Conservation (phyloP, 1,140 invertebrate species). For the Triops longicaudatus region DNA sequence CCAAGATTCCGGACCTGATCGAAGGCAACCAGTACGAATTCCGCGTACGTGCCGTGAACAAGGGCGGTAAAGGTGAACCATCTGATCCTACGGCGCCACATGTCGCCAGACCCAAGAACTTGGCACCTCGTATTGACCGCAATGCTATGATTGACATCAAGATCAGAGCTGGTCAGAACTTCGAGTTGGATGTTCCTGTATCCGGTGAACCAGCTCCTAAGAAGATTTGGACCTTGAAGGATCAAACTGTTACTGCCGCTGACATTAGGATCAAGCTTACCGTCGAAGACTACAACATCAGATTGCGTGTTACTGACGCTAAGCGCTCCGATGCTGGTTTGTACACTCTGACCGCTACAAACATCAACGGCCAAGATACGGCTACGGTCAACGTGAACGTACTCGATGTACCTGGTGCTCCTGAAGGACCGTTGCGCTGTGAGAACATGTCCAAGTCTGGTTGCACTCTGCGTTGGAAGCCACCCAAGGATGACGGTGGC, state of each 20-base stretch:
- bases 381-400: constrained; percentile 83
- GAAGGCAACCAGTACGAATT: constrained; percentile 91
- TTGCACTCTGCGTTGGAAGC: constrained; percentile 71
- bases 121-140: constrained; percentile 84
- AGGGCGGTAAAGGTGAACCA: constrained; percentile 58
- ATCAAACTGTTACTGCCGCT: constrained; percentile 62
- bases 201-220: constrained; percentile 85
- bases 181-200: constrained; percentile 89
- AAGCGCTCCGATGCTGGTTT: constrained; percentile 78
- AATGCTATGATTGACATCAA: constrained; percentile 89
- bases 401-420: constrained; percentile 70
- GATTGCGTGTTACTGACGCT: constrained; percentile 77
- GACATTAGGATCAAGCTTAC: constrained; percentile 68
- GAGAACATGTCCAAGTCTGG: constrained; percentile 76
- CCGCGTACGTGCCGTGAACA: constrained; percentile 82
- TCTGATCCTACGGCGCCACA: constrained; percentile 81
- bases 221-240: constrained; percentile 85
- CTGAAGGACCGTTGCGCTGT: constrained; percentile 76
- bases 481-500: constrained; percentile 86
- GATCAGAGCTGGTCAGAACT: constrained; percentile 80
- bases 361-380: constrained; percentile 79
- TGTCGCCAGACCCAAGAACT: constrained; percentile 80
- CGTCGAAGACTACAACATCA: constrained; percentile 78
- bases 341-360: constrained; percentile 83
- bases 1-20: constrained; percentile 75